Conservation (phyloP, 2,113 vertebrate genomes). For the Halcyon senegalensis region DNA sequence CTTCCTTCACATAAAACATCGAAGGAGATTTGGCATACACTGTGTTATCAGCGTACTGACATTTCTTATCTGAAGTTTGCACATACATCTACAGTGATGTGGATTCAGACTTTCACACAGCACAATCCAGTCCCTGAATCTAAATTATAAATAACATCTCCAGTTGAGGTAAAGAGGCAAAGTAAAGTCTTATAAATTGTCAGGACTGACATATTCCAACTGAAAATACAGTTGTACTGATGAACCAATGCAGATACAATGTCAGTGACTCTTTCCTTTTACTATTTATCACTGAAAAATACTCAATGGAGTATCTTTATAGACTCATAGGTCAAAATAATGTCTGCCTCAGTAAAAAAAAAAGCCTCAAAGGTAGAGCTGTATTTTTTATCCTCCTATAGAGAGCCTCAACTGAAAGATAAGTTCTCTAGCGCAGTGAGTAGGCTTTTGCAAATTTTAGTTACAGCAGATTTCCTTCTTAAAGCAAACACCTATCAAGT, state of each 20-base stretch:
- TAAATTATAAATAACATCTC: background rate
- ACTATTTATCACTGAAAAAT: background rate
- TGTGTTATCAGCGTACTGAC: background rate
- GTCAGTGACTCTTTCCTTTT: background rate
- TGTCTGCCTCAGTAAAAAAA: background rate
- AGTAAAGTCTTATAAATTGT: background rate
- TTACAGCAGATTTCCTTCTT: background rate
- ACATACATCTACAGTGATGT: background rate
- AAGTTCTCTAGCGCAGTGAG: background rate
- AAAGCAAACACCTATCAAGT: background rate
- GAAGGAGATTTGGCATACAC: background rate
- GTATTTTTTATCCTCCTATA: background rate
- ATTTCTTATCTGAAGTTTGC: background rate
- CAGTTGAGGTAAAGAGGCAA: background rate
- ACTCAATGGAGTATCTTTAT: background rate
- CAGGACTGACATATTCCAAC: background rate
- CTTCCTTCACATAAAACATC: background rate
- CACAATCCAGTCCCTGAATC: background rate
- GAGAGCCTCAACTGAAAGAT: background rate
- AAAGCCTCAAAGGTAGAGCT: background rate
- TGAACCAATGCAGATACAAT: background rate
- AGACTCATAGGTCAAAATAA: background rate
- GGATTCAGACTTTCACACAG: background rate
- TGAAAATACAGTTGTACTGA: background rate
- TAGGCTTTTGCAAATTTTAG: background rate